A percentile compares a stretch with the other conserved stretches of the same genome.
These are phyloP conservation scores for Drosophila subpulchrella DNA, from an alignment of 1,140 invertebrate genomes.

Conservation along the genomic window DNA sequence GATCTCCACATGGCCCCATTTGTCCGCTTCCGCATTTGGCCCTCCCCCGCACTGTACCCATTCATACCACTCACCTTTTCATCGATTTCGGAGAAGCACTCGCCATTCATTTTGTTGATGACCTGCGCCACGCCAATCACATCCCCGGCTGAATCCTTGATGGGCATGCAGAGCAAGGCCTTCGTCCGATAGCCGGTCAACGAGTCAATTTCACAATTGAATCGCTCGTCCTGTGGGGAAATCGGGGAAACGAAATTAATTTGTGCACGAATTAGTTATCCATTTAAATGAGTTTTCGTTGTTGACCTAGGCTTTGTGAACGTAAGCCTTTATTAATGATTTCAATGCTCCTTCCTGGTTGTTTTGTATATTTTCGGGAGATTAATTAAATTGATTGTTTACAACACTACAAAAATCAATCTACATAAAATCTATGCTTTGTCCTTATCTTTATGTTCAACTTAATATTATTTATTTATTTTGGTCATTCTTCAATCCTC, in stretches of 20 bases:
- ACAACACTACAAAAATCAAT: too few species aligned
- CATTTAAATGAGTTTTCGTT: slow-evolving; percentile 13
- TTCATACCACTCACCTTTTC: slow-evolving; percentile 87
- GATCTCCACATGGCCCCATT: slow-evolving; percentile 11
- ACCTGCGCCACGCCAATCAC: slow-evolving; percentile 98
- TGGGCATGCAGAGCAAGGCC: slow-evolving; percentile 97
- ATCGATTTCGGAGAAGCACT: slow-evolving; percentile 92
- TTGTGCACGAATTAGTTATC: slow-evolving; percentile 11
- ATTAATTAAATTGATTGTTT: too few species aligned
- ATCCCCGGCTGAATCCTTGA: slow-evolving; percentile 97
- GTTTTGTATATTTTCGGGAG: too few species aligned
- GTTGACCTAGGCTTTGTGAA: background rate
- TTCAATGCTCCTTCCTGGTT: background rate
- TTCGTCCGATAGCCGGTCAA: slow-evolving; percentile 96
- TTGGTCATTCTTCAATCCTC: too few species aligned
- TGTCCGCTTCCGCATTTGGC: slow-evolving; percentile 3
- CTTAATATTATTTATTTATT: background rate
- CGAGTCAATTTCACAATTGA: slow-evolving; percentile 96
- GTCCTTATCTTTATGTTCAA: background rate
- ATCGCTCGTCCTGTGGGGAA: slow-evolving; percentile 90
- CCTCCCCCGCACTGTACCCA: slow-evolving; percentile 1
- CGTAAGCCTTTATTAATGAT: background rate
- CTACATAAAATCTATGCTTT: too few species aligned
- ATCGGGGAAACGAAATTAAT: slow-evolving; percentile 21
- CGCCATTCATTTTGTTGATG: slow-evolving; percentile 95